Percentiles rank a stretch among this genome's conserved stretches.
phyloP scores from a whole-genome alignment of 2,888 invertebrate genomes.

The Lysandra bellargus region DNA sequence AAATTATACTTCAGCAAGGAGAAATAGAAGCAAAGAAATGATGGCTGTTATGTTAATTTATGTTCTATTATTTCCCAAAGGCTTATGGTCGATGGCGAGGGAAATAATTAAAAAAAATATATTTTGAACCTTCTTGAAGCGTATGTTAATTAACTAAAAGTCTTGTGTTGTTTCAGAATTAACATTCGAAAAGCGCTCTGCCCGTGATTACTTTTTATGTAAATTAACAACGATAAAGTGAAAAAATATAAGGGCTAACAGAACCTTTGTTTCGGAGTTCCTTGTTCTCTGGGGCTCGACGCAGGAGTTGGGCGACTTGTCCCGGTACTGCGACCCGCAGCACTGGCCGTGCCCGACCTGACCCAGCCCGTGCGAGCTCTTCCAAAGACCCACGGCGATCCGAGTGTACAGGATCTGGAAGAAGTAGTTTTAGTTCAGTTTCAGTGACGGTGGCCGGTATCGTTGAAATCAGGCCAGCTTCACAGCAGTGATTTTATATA shows the following conservation, averaged over 20 bases:
- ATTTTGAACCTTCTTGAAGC: not conserved
- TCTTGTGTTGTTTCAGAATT: not conserved
- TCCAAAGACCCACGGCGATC: conserved; percentile 92
- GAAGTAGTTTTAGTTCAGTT: not conserved
- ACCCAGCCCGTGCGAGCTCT: conserved; percentile 84
- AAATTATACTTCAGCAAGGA: too few relatives aligned
- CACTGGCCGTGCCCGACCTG: conserved; percentile 66
- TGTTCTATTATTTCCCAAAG: not conserved
- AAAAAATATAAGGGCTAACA: not conserved
- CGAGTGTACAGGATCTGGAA: conserved; percentile 87
- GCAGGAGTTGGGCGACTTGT: conserved; percentile 46
- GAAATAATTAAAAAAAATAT: not conserved
- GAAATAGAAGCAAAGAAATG: too few relatives aligned
- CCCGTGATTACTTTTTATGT: not conserved
- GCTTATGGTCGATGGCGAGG: not conserved
- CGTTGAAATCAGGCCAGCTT: not conserved
- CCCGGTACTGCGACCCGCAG: conserved; percentile 63
- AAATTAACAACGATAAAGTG: not conserved
- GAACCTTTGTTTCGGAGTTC: conserved; percentile 62
- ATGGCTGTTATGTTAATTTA: not conserved
- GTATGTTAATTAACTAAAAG: not conserved
- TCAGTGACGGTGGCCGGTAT: not conserved
- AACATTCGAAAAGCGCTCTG: not conserved
- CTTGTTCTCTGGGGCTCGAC: conserved; percentile 62
- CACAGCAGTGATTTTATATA: too few relatives aligned